Conservation (phyloP, 1,140 invertebrate genomes). For the Aphaenogaster ashmeadi region DNA sequence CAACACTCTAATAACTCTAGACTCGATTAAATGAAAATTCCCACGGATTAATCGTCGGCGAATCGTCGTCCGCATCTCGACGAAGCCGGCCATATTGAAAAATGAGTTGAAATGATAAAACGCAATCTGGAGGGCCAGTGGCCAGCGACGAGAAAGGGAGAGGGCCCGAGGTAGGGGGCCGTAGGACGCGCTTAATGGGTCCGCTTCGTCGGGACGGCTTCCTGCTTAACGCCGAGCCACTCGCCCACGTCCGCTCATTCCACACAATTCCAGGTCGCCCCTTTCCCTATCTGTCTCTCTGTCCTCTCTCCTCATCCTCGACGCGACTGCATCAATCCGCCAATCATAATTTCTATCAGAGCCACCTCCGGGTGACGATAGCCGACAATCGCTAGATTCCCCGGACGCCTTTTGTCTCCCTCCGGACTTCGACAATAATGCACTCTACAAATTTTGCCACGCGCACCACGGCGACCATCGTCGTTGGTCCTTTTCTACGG, state of each 20-base stretch:
- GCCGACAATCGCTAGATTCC: constrained; percentile 82
- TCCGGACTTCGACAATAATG: constrained; percentile 53
- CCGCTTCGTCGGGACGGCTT: constrained; percentile 86
- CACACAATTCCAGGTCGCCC: constrained; percentile 69
- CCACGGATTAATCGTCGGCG: not conserved
- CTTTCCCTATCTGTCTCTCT: constrained; percentile 63
- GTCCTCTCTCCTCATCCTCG: constrained; percentile 45
- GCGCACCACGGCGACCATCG: constrained; percentile 44
- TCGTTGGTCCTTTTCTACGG: not conserved
- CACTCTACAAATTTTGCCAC: constrained; percentile 74
- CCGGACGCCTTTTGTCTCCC: constrained; percentile 85
- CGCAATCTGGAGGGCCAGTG: constrained; percentile 75
- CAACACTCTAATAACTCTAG: not conserved
- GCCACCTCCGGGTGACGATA: constrained; percentile 87
- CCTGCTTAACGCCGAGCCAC: constrained; percentile 87
- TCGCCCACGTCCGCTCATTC: constrained; percentile 85
- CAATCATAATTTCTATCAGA: constrained; percentile 87
- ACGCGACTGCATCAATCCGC: constrained; percentile 81
- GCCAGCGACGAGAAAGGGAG: constrained; percentile 50
- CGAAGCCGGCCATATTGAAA: constrained; percentile 81
- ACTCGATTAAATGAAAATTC: constrained; percentile 1
- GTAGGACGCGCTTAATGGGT: constrained; percentile 80
- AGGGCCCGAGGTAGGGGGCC: constrained; percentile 43
- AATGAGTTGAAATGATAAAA: constrained; percentile 85
- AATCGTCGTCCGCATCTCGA: not conserved